Evolutionary conservation across 2,888 invertebrate genomes (phyloP).

Genomic region (Eupithecia vulgata): DNA sequence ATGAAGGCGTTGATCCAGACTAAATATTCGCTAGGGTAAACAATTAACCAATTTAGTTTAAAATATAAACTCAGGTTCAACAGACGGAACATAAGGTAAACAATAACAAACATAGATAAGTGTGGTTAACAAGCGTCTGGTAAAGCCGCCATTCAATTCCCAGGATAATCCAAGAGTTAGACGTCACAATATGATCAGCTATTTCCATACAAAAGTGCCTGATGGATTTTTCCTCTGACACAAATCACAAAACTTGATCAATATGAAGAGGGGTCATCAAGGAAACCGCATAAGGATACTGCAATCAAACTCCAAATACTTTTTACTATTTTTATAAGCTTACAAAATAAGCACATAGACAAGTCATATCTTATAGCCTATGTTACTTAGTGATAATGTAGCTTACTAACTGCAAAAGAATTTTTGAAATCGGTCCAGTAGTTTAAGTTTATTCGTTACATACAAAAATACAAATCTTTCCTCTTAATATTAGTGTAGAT

Average conservation of each 20-base stretch:
- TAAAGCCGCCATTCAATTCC: neutral
- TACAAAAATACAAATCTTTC: too few species aligned
- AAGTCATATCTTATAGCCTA: too few species aligned
- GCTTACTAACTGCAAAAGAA: too few species aligned
- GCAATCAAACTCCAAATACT: too few species aligned
- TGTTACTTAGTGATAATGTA: too few species aligned
- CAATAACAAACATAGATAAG: conserved; percentile 20
- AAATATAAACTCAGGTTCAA: conserved; percentile 21
- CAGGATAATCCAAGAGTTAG: neutral
- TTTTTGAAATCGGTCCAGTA: too few species aligned
- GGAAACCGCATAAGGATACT: neutral
- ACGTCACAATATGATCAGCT: neutral
- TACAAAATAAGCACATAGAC: too few species aligned
- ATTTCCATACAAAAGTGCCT: neutral
- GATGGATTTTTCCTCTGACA: neutral
- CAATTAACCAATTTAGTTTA: conserved; percentile 2
- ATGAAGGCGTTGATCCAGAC: conserved; percentile 6
- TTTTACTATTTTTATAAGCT: too few species aligned
- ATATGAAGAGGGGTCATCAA: neutral
- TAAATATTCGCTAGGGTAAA: neutral
- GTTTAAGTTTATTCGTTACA: too few species aligned
- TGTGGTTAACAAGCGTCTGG: neutral
- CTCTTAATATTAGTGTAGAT: too few species aligned
- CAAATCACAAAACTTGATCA: neutral
- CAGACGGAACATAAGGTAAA: conserved; percentile 14